phyloP scores from a whole-genome alignment of 2,888 invertebrate species.

The Seira sanloemensis region DNA sequence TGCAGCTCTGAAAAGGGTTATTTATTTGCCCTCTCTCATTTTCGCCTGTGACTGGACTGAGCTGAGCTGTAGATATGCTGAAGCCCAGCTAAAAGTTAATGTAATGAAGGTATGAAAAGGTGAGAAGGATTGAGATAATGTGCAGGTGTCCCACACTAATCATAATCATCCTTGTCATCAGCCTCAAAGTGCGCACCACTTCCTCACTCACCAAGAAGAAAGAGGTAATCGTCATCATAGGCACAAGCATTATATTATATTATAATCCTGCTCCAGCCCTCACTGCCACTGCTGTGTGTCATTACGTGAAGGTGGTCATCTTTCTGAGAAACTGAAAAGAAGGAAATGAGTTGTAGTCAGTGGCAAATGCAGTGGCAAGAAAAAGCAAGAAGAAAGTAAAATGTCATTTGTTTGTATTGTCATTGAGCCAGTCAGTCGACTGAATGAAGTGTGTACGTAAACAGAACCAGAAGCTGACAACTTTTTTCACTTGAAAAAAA shows the following conservation, averaged over 20 bases:
- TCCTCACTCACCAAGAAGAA: constrained; percentile 38
- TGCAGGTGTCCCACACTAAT: constrained; percentile 57
- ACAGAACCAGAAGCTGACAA: too few relatives aligned
- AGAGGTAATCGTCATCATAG: too few relatives aligned
- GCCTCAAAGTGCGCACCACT: too few relatives aligned
- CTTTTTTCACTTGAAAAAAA: too few relatives aligned
- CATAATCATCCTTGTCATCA: constrained; percentile 49
- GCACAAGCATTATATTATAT: constrained; percentile 3
- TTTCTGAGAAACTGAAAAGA: not conserved
- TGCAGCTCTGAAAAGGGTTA: too few relatives aligned
- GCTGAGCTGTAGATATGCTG: too few relatives aligned
- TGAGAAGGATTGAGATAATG: constrained; percentile 17
- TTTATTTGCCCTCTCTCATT: too few relatives aligned
- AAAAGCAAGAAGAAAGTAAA: constrained; percentile 43
- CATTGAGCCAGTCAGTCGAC: constrained; percentile 48
- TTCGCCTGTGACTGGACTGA: too few relatives aligned
- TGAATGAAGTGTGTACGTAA: constrained; percentile 52
- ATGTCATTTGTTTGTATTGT: constrained; percentile 22
- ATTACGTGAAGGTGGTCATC: constrained; percentile 12
- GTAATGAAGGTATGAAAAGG: not conserved
- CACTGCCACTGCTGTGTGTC: not conserved
- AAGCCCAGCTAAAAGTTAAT: constrained; percentile 50
- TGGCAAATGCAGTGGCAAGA: not conserved
- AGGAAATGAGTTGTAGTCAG: not conserved
- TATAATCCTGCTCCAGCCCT: not conserved